A percentile compares a stretch with the other conserved stretches of the same genome.
These are phyloP conservation scores for Melanaphis sacchari DNA, from an alignment of 1,140 invertebrate species.

Conservation along the genomic window DNA sequence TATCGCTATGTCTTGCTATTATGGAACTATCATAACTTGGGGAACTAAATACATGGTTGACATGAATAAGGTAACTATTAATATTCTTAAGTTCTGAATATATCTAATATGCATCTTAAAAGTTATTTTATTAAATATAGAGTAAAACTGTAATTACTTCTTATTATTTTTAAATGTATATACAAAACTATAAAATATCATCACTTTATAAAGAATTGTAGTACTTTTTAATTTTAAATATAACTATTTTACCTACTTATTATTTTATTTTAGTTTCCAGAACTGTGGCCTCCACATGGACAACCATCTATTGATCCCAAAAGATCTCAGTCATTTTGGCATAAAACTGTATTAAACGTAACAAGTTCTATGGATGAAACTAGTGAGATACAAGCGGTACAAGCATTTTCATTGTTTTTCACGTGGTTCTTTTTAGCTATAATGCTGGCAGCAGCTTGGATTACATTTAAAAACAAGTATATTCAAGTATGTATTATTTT, in stretches of 20 bases:
- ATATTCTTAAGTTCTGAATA: neutral
- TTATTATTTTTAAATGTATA: neutral
- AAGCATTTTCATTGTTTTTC: conserved; percentile 30
- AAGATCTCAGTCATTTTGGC: conserved; percentile 47
- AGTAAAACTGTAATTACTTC: neutral
- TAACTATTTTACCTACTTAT: neutral
- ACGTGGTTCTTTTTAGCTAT: neutral
- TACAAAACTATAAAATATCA: neutral
- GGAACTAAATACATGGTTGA: conserved; percentile 40
- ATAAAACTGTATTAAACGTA: conserved; percentile 35
- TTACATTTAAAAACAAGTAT: conserved; percentile 9
- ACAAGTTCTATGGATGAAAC: conserved; percentile 41
- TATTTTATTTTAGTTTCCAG: conserved; percentile 41
- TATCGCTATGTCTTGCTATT: conserved; percentile 22
- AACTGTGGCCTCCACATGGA: neutral
- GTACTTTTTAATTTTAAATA: neutral
- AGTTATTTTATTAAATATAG: neutral
- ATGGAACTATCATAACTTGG: conserved; percentile 28
- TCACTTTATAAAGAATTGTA: neutral
- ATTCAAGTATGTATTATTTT: conserved; percentile 24
- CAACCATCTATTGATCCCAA: conserved; percentile 43
- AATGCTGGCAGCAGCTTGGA: neutral
- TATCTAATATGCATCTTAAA: neutral
- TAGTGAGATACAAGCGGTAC: neutral
- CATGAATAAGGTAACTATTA: conserved; percentile 27